A percentile compares a stretch with the other conserved stretches of the same genome.
Evolutionary conservation across 2,888 invertebrate species (phyloP).

Genomic region (Suillia variegata): DNA sequence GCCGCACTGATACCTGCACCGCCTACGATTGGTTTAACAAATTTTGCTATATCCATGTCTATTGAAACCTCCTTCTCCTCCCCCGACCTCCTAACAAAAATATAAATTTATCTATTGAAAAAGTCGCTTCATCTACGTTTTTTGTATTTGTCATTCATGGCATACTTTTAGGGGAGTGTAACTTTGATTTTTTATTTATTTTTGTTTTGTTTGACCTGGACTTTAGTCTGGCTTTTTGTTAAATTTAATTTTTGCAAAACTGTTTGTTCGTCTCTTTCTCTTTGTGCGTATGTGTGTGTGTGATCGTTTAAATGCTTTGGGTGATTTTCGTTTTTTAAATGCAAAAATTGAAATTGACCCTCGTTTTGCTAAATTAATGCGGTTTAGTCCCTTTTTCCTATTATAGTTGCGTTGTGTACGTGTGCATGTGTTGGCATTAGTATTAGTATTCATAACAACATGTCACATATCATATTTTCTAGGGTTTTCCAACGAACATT

Average conservation of each 20-base stretch:
- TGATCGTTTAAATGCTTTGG: conserved; percentile 9
- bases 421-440: conserved; percentile 12
- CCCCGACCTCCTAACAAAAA: too few relatives aligned
- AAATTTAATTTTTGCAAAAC: not conserved
- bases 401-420: not conserved
- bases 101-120: conserved; percentile 4
- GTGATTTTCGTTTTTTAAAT: conserved; percentile 10
- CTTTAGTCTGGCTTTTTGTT: not conserved
- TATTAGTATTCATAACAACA: conserved; percentile 56
- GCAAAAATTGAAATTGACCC: conserved; percentile 3
- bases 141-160: conserved; percentile 6
- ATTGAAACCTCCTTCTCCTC: not conserved
- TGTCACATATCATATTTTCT: conserved; percentile 45
- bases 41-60: conserved; percentile 1
- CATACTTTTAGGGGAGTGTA: conserved; percentile 8
- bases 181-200: conserved; percentile 5
- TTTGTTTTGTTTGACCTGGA: not conserved
- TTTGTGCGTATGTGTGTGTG: not conserved
- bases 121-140: not conserved
- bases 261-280: not conserved
- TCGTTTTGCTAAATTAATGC: conserved; percentile 4
- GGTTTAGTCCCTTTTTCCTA: not conserved
- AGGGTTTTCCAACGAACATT: too few relatives aligned
- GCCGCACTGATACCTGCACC: not conserved
- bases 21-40: conserved; percentile 1